These are phyloP conservation scores for Elegia similella DNA, from an alignment of 2,888 invertebrate genomes.

Conservation along the genomic window DNA sequence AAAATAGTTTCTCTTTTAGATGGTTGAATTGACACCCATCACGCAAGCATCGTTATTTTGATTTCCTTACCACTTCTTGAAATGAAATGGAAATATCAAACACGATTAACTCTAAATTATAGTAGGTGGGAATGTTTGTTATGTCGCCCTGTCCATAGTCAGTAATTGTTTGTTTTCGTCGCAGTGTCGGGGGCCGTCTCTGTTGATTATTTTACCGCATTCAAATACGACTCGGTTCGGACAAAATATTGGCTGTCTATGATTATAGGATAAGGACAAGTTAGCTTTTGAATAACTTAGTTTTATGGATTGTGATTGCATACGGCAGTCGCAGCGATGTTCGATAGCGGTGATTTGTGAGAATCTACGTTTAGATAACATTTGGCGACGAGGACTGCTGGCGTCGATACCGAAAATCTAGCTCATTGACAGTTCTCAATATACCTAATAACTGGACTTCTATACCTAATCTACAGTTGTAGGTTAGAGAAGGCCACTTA, in stretches of 20 bases:
- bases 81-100: constrained; percentile 63
- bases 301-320: constrained; percentile 39
- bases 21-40: constrained; percentile 51
- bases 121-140: constrained; percentile 39
- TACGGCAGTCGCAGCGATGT: constrained; percentile 23
- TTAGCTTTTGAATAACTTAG: constrained; percentile 37
- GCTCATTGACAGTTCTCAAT: no score
- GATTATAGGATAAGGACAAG: constrained; percentile 32
- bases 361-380: constrained; percentile 9
- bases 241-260: constrained; percentile 27
- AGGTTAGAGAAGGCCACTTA: no score
- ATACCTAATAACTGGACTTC: no score
- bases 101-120: constrained; percentile 60
- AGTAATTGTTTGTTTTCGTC: constrained; percentile 51
- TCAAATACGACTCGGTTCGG: constrained; percentile 30
- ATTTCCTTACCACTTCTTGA: constrained; percentile 61
- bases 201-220: constrained; percentile 31
- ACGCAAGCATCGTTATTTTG: constrained; percentile 70
- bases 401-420: constrained; percentile 22
- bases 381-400: background rate
- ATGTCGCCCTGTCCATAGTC: constrained; percentile 40
- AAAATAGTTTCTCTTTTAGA: constrained; percentile 8
- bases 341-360: constrained; percentile 27
- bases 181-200: constrained; percentile 20
- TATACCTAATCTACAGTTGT: no score